A percentile compares a stretch with the other conserved stretches of the same genome.
phyloP scores from a whole-genome alignment of 2,113 vertebrate genomes.

The Condylura cristata region DNA sequence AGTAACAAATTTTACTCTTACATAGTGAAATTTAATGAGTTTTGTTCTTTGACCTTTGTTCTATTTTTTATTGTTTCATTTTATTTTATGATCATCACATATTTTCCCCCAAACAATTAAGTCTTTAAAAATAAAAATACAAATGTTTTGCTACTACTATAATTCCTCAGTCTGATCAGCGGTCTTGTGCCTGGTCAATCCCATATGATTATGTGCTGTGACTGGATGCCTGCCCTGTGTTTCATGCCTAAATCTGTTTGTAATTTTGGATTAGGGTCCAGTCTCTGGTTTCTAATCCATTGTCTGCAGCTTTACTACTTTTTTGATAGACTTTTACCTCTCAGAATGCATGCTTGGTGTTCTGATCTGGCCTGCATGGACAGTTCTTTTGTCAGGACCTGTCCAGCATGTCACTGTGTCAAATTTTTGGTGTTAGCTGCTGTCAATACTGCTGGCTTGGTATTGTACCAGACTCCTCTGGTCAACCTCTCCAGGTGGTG shows the following conservation, averaged over 20 bases:
- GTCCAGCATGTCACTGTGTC: not conserved
- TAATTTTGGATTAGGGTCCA: not conserved
- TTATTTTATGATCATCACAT: constrained; percentile 16
- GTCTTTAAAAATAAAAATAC: not conserved
- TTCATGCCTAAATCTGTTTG: not conserved
- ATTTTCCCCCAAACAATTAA: not conserved
- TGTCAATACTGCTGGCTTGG: not conserved
- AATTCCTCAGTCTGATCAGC: not conserved
- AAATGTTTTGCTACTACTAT: not conserved
- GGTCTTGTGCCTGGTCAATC: not conserved
- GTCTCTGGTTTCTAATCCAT: not conserved
- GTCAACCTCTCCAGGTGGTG: not conserved
- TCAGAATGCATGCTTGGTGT: not conserved
- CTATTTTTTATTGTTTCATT: constrained; percentile 14
- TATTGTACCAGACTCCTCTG: not conserved
- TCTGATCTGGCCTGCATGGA: not conserved
- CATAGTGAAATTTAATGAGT: not conserved
- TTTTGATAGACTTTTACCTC: not conserved
- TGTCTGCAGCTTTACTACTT: not conserved
- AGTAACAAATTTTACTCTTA: not conserved
- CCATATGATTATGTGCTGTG: not conserved
- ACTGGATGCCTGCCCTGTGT: not conserved
- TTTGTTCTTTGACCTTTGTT: constrained; percentile 38
- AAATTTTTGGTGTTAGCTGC: not conserved
- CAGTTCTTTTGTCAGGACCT: not conserved